These are phyloP conservation scores for Prunella fulvescens DNA, from an alignment of 2,113 vertebrate species.

Conservation along the genomic window DNA sequence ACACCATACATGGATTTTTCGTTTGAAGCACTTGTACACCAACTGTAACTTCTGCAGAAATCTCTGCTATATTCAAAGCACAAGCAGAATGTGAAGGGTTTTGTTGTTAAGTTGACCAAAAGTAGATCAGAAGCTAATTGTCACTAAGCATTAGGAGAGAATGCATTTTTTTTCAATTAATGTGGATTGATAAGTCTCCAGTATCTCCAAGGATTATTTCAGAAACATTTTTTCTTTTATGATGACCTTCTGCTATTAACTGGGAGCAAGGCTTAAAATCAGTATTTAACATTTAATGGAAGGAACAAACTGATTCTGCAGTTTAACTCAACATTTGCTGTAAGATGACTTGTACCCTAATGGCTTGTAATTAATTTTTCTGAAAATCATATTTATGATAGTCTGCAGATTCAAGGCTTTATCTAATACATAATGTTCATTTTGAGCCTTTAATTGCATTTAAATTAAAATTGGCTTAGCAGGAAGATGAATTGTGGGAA, in stretches of 20 bases:
- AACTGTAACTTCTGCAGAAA: background rate
- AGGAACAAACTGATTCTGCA: slow-evolving; percentile 86
- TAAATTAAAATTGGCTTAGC: slow-evolving; percentile 95
- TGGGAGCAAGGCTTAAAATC: slow-evolving; percentile 79
- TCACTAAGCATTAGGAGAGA: slow-evolving; percentile 22
- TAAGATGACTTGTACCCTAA: slow-evolving; percentile 91
- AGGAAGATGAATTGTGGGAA: slow-evolving; percentile 90
- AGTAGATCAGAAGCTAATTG: slow-evolving; percentile 33
- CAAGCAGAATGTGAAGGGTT: background rate
- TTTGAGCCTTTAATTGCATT: slow-evolving; percentile 93
- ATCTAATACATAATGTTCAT: slow-evolving; percentile 95
- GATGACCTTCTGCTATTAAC: slow-evolving; percentile 79
- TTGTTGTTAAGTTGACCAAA: slow-evolving; percentile 9
- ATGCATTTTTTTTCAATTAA: slow-evolving; percentile 54
- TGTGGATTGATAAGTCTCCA: slow-evolving; percentile 31
- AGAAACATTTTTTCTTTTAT: slow-evolving; percentile 64
- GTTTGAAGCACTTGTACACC: background rate
- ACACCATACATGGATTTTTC: background rate
- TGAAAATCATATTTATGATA: slow-evolving; percentile 87
- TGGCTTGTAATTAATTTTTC: slow-evolving; percentile 92
- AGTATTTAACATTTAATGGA: slow-evolving; percentile 88
- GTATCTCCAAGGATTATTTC: slow-evolving; percentile 50
- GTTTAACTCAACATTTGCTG: slow-evolving; percentile 88
- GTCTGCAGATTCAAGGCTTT: slow-evolving; percentile 86
- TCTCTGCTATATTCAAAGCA: background rate